Base-by-base conservation (phyloP, 2,113 vertebrate genomes). In the Pedionomus torquatus region DNA sequence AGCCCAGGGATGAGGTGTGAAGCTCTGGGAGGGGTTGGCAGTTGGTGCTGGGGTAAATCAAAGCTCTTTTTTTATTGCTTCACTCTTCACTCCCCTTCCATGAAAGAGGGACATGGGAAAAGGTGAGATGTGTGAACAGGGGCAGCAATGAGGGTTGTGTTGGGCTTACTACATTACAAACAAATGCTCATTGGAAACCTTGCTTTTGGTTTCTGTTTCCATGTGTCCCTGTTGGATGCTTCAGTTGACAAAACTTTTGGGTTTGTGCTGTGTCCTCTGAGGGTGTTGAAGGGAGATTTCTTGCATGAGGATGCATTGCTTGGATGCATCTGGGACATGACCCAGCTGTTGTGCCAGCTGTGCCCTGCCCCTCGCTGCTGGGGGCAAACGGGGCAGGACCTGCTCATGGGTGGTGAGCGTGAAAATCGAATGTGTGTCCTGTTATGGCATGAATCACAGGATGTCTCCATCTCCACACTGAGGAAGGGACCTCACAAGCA, bases 231-330 rank as follows among this genome's bases (percentile, higher is more conserved):
- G 11, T 15, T 85, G 70, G 57, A n/a, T 5, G 7, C 57, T 82
- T 86, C 39, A 11, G 30, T 43, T 80, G 70, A 37, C 57, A 63
- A 26, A 28, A 44, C 28, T 86, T 44, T 86, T 65, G 41, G 30
- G 44, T 77, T 52, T 1, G 2, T 89, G 10, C 31, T 49, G 35
- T 83, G 51, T 78, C 35, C 64, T 51, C 33, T 55, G 19, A 60
- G 49, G 41, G 19, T 26, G 80, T 68, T 80, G 93, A 39, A 75
- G 39, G 66, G 66, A 75, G 41, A 12, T 57, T 92, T 75, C 43
- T 37, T 0, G 0, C 1, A 1, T 0, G 2, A 77, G 35, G 41
- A 55, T 69, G 57, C 64, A 81, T 39, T 58, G 41, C 43, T 68
- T 14, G 30, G 43, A 17, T 57, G 74, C 1, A 0, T 37, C 51